Evolutionary conservation across 2,113 vertebrate species (phyloP).

Genomic region (Columba janthina): DNA sequence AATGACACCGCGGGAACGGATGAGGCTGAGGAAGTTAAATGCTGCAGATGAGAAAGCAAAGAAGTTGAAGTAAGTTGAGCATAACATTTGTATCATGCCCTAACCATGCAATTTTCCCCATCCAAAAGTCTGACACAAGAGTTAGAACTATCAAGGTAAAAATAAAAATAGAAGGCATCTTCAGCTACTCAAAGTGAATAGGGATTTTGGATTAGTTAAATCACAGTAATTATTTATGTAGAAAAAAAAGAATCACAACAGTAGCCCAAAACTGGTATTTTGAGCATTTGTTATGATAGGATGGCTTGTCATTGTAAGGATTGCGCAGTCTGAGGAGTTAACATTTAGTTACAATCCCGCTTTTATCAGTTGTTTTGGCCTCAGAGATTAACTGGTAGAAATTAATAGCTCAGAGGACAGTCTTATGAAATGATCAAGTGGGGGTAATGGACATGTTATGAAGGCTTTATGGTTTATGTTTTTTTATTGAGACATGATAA

Average conservation of each 20-base stretch:
- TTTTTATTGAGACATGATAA: not conserved
- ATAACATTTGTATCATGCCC: not conserved
- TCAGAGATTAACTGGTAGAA: not conserved
- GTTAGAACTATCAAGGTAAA: not conserved
- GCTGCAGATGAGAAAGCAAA: conserved; percentile 76
- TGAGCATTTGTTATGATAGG: not conserved
- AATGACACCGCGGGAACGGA: conserved; percentile 82
- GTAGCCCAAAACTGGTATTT: not conserved
- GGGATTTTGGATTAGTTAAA: not conserved
- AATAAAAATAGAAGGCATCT: not conserved
- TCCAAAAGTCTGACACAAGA: not conserved
- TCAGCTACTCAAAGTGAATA: not conserved
- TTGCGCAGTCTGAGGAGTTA: rapidly evolving
- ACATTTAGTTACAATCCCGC: not conserved
- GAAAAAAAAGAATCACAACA: not conserved
- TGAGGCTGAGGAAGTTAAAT: conserved; percentile 82
- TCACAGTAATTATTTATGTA: not conserved
- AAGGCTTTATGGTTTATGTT: not conserved
- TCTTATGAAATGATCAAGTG: not conserved
- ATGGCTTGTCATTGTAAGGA: not conserved
- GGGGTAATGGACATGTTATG: not conserved
- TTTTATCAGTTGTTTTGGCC: not conserved
- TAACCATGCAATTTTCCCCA: not conserved
- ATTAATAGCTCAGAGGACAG: not conserved
- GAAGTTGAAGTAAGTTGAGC: conserved; percentile 76